These are phyloP conservation scores for Corythucha ciliata DNA, from an alignment of 2,888 invertebrate genomes.

Conservation along the genomic window DNA sequence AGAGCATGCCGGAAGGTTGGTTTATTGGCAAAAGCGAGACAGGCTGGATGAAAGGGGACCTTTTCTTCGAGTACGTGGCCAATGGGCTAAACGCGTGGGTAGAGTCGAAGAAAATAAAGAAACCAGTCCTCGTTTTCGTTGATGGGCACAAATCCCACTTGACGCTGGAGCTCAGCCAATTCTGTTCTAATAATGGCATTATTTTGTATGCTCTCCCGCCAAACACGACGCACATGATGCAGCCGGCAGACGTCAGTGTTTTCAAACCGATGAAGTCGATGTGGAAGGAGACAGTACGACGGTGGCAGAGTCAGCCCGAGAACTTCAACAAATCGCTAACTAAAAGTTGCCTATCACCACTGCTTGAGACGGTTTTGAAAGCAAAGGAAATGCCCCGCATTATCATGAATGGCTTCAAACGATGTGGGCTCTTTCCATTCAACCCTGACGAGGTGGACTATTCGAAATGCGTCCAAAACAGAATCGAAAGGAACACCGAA, in stretches of 20 bases:
- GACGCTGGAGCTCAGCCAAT: conserved; percentile 39
- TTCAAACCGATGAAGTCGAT: no score
- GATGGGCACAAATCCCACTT: conserved; percentile 36
- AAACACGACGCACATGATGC: background rate
- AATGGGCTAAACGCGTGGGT: conserved; percentile 32
- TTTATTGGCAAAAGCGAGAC: conserved; percentile 29
- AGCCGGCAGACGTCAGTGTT: background rate
- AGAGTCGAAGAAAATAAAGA: conserved; percentile 32
- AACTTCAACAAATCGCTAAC: no score
- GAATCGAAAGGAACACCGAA: background rate
- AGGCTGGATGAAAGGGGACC: conserved; percentile 32
- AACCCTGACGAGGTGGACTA: no score
- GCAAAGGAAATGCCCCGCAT: background rate
- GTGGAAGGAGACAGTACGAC: conserved; percentile 1
- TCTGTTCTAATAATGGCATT: conserved; percentile 40
- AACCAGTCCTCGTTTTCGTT: conserved; percentile 32
- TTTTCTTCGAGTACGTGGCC: conserved; percentile 26
- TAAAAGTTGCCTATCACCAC: no score
- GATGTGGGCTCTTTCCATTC: no score
- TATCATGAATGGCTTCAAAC: no score
- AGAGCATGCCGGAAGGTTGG: conserved; percentile 29
- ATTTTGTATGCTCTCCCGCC: conserved; percentile 38
- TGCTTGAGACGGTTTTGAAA: no score
- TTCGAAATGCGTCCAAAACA: no score
- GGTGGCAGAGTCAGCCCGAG: no score